Evolutionary conservation across 2,113 vertebrate species (phyloP).

Genomic region (Zapornia atra): DNA sequence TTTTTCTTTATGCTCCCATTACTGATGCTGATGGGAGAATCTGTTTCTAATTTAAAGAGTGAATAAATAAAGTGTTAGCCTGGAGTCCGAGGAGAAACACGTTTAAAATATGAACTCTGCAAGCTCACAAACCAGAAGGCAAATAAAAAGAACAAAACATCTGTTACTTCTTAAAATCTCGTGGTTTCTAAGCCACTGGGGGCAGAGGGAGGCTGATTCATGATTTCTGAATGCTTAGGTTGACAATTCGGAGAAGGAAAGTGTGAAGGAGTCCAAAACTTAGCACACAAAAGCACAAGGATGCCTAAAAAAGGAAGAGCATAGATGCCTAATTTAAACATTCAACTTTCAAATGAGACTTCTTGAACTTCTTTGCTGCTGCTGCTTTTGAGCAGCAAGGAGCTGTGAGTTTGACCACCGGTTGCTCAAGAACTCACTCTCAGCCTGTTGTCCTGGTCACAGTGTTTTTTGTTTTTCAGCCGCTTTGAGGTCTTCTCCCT

Average conservation of each 20-base stretch:
- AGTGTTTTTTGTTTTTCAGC: background rate
- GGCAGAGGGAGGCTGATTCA: constrained; percentile 42
- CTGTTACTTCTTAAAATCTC: constrained; percentile 58
- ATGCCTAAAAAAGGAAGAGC: constrained; percentile 60
- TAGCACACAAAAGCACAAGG: background rate
- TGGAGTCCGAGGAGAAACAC: background rate
- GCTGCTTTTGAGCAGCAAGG: background rate
- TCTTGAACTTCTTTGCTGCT: background rate
- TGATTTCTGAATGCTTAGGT: constrained; percentile 41
- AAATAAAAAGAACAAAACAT: constrained; percentile 59
- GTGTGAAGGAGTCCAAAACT: constrained; percentile 50
- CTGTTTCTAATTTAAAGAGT: constrained; percentile 28
- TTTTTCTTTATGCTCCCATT: background rate
- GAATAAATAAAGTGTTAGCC: constrained; percentile 37
- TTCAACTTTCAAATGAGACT: background rate
- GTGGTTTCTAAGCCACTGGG: constrained; percentile 41
- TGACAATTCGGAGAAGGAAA: constrained; percentile 39
- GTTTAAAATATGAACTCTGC: constrained; percentile 39
- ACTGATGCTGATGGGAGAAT: background rate
- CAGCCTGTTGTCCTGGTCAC: background rate
- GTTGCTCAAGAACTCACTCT: background rate
- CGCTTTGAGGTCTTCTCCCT: background rate
- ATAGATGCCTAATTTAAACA: constrained; percentile 27
- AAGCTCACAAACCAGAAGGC: constrained; percentile 44
- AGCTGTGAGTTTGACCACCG: background rate